Conservation (phyloP, 2,797 vertebrate species). For the Gadopsis marmoratus region DNA sequence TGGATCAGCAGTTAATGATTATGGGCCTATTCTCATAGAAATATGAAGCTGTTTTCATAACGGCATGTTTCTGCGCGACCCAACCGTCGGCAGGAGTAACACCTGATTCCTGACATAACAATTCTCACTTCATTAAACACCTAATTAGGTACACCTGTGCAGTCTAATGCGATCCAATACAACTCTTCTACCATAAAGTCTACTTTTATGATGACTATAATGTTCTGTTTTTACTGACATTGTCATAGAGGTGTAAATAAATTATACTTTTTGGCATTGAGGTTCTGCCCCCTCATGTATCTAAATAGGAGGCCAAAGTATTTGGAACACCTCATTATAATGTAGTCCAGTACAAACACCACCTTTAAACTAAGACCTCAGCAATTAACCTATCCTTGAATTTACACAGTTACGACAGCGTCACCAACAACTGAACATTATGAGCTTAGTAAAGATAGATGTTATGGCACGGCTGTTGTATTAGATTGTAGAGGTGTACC, state of each 20-base stretch:
- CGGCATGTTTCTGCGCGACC: not conserved
- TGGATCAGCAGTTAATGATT: not conserved
- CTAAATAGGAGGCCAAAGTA: not conserved
- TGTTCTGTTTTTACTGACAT: not conserved
- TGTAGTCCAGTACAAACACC: not conserved
- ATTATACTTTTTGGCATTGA: not conserved
- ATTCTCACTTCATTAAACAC: constrained; percentile 11
- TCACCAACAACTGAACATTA: not conserved
- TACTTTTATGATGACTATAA: not conserved
- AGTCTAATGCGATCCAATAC: not conserved
- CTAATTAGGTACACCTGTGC: not conserved
- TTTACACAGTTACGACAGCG: not conserved
- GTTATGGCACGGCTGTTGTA: not conserved
- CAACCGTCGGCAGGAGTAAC: not conserved
- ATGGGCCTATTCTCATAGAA: not conserved
- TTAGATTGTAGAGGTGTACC: not conserved
- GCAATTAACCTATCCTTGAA: not conserved
- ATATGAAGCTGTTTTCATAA: not conserved
- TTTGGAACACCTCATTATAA: not conserved
- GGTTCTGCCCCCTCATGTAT: not conserved
- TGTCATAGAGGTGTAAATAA: not conserved
- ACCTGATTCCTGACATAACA: not conserved
- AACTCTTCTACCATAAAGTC: not conserved
- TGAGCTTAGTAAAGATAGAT: too few relatives aligned
- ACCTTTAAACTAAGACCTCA: not conserved